Evolutionary conservation across 2,797 vertebrate species (phyloP).

Genomic region (Lateolabrax maculatus): DNA sequence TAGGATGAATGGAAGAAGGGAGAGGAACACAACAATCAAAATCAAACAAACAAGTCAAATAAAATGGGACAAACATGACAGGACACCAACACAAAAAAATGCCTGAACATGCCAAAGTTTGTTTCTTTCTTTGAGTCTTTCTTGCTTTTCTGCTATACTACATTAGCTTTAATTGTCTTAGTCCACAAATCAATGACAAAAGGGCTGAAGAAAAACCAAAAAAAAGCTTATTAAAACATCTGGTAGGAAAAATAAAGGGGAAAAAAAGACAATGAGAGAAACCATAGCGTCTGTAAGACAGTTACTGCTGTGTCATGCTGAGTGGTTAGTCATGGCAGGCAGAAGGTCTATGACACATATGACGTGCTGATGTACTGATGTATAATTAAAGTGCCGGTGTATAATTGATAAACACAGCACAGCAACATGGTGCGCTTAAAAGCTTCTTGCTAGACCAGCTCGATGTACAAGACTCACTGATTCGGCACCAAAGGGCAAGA

Average conservation of each 20-base stretch:
- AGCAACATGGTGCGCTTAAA: conserved; percentile 67
- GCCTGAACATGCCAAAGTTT: background rate
- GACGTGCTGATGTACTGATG: conserved; percentile 68
- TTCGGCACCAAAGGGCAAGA: conserved; percentile 36
- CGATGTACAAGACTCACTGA: conserved; percentile 37
- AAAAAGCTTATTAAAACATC: background rate
- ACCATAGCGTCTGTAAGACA: background rate
- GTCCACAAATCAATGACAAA: background rate
- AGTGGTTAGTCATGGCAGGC: conserved; percentile 58
- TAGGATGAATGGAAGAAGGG: conserved; percentile 86
- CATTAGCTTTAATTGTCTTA: background rate
- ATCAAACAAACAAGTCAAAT: conserved; percentile 78
- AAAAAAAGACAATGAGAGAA: background rate
- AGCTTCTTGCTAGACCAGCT: conserved; percentile 60
- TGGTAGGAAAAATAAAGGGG: background rate
- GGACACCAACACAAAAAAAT: conserved; percentile 42
- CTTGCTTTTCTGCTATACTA: background rate
- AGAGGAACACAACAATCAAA: conserved; percentile 82
- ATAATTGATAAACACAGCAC: conserved; percentile 77
- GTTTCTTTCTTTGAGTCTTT: background rate
- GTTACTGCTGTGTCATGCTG: conserved; percentile 64
- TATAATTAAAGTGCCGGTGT: conserved; percentile 73
- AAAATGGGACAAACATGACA: conserved; percentile 62
- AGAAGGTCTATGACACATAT: conserved; percentile 65
- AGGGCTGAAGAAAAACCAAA: background rate